phyloP scores from a whole-genome alignment of 2,888 invertebrate genomes.

The Abrostola tripartita region DNA sequence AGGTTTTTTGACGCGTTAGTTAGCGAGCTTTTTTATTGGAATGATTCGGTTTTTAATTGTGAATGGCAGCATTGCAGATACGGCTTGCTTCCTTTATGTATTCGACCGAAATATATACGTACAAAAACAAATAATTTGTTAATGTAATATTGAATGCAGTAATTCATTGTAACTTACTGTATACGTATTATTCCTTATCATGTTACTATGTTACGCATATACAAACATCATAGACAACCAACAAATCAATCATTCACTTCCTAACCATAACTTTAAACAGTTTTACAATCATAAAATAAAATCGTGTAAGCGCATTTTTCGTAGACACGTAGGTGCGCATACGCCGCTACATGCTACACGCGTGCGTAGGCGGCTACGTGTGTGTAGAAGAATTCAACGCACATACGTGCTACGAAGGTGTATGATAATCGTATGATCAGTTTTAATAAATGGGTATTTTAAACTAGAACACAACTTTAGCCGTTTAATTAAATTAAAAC shows the following conservation, averaged over 20 bases:
- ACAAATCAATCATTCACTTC: no score
- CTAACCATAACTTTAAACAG: neutral
- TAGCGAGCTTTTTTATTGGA: conserved; percentile 62
- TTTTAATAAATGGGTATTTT: neutral
- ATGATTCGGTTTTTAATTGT: conserved; percentile 65
- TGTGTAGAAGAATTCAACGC: conserved; percentile 68
- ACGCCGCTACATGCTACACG: conserved; percentile 59
- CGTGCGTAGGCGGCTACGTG: conserved; percentile 58
- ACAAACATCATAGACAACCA: no score
- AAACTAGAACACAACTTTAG: neutral
- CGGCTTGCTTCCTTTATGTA: conserved; percentile 29
- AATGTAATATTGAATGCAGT: no score
- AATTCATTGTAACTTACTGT: no score
- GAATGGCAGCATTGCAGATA: conserved; percentile 52
- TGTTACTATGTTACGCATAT: no score
- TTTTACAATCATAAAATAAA: neutral
- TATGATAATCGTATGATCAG: neutral
- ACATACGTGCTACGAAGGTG: conserved; percentile 59
- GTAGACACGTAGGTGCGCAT: conserved; percentile 56
- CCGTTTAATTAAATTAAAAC: no score
- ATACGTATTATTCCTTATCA: neutral
- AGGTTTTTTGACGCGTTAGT: conserved; percentile 68
- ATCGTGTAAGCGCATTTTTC: conserved; percentile 13
- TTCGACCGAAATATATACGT: conserved; percentile 3
- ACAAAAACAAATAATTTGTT: no score